Percentiles rank a stretch among this genome's conserved stretches.
Conservation (phyloP, 2,888 invertebrate species). For the Hetaerina titia region DNA sequence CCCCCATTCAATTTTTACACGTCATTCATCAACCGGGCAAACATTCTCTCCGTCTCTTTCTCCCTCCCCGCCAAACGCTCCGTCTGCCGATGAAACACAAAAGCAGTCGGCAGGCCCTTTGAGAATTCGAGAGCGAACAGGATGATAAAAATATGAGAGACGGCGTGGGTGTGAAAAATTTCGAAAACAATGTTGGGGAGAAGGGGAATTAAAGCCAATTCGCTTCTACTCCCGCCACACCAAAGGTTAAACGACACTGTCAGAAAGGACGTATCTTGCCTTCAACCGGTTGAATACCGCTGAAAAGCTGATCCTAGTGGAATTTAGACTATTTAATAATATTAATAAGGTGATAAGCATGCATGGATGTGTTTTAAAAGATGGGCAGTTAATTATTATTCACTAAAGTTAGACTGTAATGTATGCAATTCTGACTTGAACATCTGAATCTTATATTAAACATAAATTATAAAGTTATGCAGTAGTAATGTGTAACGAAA, state of each 20-base stretch:
- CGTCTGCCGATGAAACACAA: neutral
- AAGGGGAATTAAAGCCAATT: neutral
- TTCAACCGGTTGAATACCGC: neutral
- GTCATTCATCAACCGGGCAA: neutral
- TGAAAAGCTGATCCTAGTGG: neutral
- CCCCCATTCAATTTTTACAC: neutral
- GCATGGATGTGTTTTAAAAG: neutral
- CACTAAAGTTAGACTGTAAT: too few relatives aligned
- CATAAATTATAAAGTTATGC: too few relatives aligned
- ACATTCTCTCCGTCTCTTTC: neutral
- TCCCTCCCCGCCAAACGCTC: neutral
- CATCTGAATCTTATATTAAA: too few relatives aligned
- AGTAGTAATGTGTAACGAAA: too few relatives aligned
- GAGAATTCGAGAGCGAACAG: neutral
- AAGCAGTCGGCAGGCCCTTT: neutral
- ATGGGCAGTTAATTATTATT: too few relatives aligned
- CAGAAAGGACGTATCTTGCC: neutral
- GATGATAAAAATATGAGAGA: neutral
- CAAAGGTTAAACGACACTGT: neutral
- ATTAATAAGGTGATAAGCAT: neutral
- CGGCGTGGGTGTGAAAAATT: neutral
- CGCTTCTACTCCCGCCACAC: neutral
- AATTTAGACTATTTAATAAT: neutral
- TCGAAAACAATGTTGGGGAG: neutral
- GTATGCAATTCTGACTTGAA: too few relatives aligned